Conservation (phyloP, 2,888 invertebrate species). For the Deilephila porcellus region DNA sequence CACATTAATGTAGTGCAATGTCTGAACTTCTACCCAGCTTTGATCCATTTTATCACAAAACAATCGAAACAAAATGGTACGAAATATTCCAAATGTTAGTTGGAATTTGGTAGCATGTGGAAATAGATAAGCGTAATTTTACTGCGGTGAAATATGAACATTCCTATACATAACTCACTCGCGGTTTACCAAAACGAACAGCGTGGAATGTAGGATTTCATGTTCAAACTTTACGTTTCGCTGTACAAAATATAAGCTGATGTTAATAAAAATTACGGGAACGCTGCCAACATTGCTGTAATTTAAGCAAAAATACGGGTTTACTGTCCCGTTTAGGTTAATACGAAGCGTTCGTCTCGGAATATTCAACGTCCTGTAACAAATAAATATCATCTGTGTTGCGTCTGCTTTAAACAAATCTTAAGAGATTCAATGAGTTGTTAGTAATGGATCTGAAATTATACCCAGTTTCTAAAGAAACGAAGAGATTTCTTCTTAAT, state of each 20-base stretch:
- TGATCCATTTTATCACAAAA: neutral
- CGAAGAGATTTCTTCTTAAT: no score
- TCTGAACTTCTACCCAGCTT: neutral
- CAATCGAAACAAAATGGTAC: neutral
- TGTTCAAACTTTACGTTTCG: neutral
- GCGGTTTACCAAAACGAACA: constrained; percentile 19
- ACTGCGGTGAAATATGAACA: constrained; percentile 17
- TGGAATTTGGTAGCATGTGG: neutral
- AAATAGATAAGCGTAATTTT: constrained; percentile 15
- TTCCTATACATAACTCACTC: neutral
- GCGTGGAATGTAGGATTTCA: neutral
- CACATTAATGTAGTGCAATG: no score
- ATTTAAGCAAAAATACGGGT: neutral
- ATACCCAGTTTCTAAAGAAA: no score
- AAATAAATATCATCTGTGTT: neutral
- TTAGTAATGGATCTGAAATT: no score
- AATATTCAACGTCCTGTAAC: neutral
- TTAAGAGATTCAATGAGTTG: neutral
- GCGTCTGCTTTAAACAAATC: neutral
- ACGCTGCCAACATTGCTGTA: neutral
- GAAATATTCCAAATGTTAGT: neutral
- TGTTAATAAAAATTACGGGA: neutral
- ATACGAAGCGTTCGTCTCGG: neutral
- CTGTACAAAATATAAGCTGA: neutral
- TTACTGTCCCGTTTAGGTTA: neutral